Evolutionary conservation across 2,797 vertebrate species (phyloP), one percentile per base, ranked within the genome.

Genomic region (Sebastes goodei): DNA sequence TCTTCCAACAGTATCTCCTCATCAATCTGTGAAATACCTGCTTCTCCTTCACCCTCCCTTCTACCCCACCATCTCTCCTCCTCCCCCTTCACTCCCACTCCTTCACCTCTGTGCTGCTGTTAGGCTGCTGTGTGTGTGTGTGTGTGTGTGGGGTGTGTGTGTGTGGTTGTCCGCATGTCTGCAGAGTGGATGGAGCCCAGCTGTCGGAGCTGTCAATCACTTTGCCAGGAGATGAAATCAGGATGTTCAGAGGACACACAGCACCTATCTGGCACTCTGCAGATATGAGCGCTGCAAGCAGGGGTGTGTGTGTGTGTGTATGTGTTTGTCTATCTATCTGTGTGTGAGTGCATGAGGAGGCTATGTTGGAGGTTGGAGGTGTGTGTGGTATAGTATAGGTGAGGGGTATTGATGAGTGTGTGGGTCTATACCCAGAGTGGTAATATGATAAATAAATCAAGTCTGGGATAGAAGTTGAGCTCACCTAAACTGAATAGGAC

Each of bases 151-250:
- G 55, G 66, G 46, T 69, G 55, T 69, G 61, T 33, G 76, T 64
- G 77, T 84, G 80, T 29, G 84, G 55, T 32, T 88, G 89, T 92
- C 93, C 89, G 80, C 84, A 92, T 92, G 93, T 91, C 95, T 95
- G 94, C 73, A 80, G 80, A 86, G 86, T 89, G 86, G 91, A 94
- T 89, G 90, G 88, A 92, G 74, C 85, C 90, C 90, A 88, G 87
- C 92, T 92, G 93, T 94, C 89, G 87, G 83, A 89, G 87, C 93
- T 93, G 94, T 94, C 96, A 96, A 92, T 97, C 96, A 96, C 92
- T 69, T 89, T 86, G 83, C 77, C 86, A 93, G 88, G 93, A 94
- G 93, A 95, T 94, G 95, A 95, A 94, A 97, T 97, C 95, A 95
- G 94, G 91, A 85, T 95, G 70, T 81, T 96, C 96, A 96, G 94